Evolutionary conservation across 2,888 invertebrate species (phyloP).

Genomic region (Nymphalis urticae): DNA sequence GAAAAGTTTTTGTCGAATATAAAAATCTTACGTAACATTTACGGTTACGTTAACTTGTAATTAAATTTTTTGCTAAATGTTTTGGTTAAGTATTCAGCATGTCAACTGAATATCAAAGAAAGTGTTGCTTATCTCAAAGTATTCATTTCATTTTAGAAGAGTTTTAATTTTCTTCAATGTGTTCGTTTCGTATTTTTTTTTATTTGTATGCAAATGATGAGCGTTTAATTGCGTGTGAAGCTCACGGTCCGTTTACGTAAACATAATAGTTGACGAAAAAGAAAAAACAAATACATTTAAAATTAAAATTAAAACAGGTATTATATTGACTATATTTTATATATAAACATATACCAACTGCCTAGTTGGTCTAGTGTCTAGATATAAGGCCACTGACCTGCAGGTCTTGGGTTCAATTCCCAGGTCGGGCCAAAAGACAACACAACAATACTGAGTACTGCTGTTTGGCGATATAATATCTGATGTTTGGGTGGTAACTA

Average conservation of each 20-base stretch:
- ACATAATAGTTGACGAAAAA: constrained; percentile 3
- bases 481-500: too few relatives aligned
- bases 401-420: too few relatives aligned
- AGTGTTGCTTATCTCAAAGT: background rate
- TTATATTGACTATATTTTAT: background rate
- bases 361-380: too few relatives aligned
- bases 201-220: constrained; percentile 2
- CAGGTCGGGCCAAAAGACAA: too few relatives aligned
- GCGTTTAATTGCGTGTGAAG: constrained; percentile 4
- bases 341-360: too few relatives aligned
- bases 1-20: constrained; percentile 61
- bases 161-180: background rate
- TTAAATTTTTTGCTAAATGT: constrained; percentile 4
- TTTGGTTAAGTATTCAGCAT: background rate
- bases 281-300: constrained; percentile 1
- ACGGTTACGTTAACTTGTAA: constrained; percentile 3
- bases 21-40: constrained; percentile 45
- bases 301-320: background rate
- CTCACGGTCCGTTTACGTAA: constrained; percentile 3
- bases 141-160: background rate
- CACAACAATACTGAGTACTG: too few relatives aligned
- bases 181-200: constrained; percentile 5
- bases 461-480: too few relatives aligned
- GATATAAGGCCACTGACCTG: too few relatives aligned
- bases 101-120: background rate